Percentiles rank a stretch among this genome's conserved stretches.
These are phyloP conservation scores for Temnothorax longispinosus DNA, from an alignment of 1,140 invertebrate genomes.

Conservation along the genomic window DNA sequence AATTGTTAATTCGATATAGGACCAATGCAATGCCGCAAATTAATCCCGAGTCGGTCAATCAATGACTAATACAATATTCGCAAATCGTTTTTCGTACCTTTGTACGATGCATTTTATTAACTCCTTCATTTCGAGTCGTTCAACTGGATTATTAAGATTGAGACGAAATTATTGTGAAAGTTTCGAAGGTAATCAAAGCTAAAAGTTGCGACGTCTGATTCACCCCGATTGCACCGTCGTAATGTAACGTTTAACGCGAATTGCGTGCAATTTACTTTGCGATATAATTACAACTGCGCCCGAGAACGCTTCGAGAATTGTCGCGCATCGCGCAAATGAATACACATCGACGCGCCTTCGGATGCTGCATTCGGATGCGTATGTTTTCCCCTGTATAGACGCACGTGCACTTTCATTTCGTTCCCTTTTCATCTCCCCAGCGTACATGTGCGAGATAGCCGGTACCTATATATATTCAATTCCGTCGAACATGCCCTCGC, in stretches of 20 bases:
- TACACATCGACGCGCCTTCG: slow-evolving; percentile 13
- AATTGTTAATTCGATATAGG: background rate
- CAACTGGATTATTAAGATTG: background rate
- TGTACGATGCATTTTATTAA: background rate
- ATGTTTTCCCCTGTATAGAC: slow-evolving; percentile 7
- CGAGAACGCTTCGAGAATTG: slow-evolving; percentile 34
- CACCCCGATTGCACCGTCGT: background rate
- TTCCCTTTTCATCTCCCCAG: background rate
- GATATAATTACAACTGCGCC: slow-evolving; percentile 33
- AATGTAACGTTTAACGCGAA: slow-evolving; percentile 39
- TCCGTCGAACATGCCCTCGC: background rate
- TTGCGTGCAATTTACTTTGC: slow-evolving; percentile 24
- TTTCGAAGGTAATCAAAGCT: background rate
- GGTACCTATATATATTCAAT: background rate
- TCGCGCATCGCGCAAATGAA: slow-evolving; percentile 35
- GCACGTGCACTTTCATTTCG: slow-evolving; percentile 30
- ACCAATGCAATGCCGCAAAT: background rate
- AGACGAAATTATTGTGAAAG: background rate
- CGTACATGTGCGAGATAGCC: slow-evolving; percentile 15
- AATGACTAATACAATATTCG: background rate
- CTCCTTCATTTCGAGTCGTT: background rate
- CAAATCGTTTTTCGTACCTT: background rate
- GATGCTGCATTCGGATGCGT: slow-evolving; percentile 8
- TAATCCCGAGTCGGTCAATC: background rate
- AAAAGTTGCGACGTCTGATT: background rate